Evolutionary conservation across 2,888 invertebrate genomes (phyloP).

Genomic region (Choristoneura rosaceana): DNA sequence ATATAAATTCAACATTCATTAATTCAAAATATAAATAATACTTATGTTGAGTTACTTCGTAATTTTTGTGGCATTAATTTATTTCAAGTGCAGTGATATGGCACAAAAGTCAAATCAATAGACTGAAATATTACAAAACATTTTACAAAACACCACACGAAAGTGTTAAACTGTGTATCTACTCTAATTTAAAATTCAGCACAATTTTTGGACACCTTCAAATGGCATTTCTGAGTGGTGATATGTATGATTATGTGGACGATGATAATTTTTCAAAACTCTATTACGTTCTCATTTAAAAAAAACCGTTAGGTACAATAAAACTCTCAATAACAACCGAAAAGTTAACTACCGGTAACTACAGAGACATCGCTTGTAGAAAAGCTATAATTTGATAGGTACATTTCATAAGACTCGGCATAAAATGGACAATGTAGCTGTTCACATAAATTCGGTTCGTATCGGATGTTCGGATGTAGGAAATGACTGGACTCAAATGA

Average conservation of each 20-base stretch:
- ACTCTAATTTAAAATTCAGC: too few species aligned
- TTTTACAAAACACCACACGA: too few species aligned
- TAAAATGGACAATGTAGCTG: constrained; percentile 35
- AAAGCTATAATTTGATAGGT: background rate
- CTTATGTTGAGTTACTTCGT: too few species aligned
- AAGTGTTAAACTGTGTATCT: too few species aligned
- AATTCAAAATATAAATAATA: too few species aligned
- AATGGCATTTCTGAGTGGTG: too few species aligned
- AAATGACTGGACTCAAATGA: constrained; percentile 68
- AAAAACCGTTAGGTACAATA: background rate
- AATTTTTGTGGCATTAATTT: too few species aligned
- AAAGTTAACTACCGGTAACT: background rate
- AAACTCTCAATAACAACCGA: background rate
- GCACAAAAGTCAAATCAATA: too few species aligned
- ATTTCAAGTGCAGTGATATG: too few species aligned
- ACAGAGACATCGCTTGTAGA: background rate
- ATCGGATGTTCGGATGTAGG: constrained; percentile 62
- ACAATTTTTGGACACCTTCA: too few species aligned
- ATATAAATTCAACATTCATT: too few species aligned
- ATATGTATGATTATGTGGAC: background rate
- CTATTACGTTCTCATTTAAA: background rate
- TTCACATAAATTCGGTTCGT: constrained; percentile 56
- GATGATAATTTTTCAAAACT: background rate
- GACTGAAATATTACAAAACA: too few species aligned
- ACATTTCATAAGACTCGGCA: background rate